These are phyloP conservation scores for Phanerotoma sp. DNA, from an alignment of 2,888 invertebrate species.

Conservation along the genomic window DNA sequence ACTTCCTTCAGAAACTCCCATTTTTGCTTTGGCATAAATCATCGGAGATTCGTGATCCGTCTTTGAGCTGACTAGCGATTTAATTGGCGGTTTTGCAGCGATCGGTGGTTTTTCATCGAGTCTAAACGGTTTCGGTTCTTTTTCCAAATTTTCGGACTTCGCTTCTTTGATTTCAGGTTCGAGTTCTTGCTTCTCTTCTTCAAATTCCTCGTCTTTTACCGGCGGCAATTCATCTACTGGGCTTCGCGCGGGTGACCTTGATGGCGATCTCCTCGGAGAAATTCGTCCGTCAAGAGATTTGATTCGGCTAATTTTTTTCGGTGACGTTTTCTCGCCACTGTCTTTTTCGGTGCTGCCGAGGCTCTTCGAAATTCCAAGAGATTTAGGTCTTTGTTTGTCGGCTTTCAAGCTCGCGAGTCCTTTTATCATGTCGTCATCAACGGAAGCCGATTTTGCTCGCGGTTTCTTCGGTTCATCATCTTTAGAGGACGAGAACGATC, in stretches of 20 bases:
- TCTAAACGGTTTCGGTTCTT: constrained; percentile 38
- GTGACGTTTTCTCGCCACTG: constrained; percentile 50
- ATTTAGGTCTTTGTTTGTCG: constrained; percentile 52
- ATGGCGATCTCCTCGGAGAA: constrained; percentile 29
- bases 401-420: constrained; percentile 35
- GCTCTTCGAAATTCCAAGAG: constrained; percentile 54
- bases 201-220: constrained; percentile 55
- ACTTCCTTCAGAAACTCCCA: constrained; percentile 84
- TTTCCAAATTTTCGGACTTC: constrained; percentile 31
- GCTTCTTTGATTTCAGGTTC: constrained; percentile 59
- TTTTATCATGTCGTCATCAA: constrained; percentile 53
- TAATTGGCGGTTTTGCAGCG: constrained; percentile 68
- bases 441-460: constrained; percentile 51
- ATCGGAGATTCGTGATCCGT: constrained; percentile 76
- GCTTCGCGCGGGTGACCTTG: constrained; percentile 36
- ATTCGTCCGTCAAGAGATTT: constrained; percentile 57
- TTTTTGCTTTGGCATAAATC: constrained; percentile 65
- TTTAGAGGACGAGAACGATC: constrained; percentile 43
- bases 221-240: constrained; percentile 37
- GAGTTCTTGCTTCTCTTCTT: constrained; percentile 39
- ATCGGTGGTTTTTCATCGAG: constrained; percentile 49
- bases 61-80: constrained; percentile 67
- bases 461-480: constrained; percentile 47
- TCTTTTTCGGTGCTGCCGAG: constrained; percentile 53
- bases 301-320: constrained; percentile 57